Evolutionary conservation across 2,888 invertebrate species (phyloP), one percentile per base, ranked within the genome.

Genomic region (Pristionchus entomophagus): DNA sequence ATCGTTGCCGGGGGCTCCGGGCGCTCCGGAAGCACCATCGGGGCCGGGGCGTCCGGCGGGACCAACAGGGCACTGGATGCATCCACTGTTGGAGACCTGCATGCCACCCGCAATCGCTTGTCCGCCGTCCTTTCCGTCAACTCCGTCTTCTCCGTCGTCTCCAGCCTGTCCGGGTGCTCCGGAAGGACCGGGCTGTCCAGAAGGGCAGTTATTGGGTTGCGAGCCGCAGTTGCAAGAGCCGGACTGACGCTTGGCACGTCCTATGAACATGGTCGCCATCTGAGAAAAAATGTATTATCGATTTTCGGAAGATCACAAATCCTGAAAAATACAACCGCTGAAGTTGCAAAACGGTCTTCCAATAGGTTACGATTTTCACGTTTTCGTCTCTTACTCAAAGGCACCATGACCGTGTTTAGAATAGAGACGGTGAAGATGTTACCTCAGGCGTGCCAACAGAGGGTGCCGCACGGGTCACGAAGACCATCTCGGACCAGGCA

Each of bases 131-230:
- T 85, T 56, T 78, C 85, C 85, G 17, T 45, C 56, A 19, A 2
- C 35, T 62, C 85, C 85, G 51, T 49, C 22, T 26, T 69, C 41
- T 77, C 85, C 85, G 29, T 85, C 85, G 32, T 85, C 85, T 78
- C 85, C 85, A 29, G 77, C 51, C 1, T 26, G 49, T 41, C 85
- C 85, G 35, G 85, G 85, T 2, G 78, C 59, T 59, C 85, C 85
- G 19, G 85, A 62, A 35, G 85, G 85, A 22, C 85, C 85, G 32
- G 85, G 59, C 10, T 78, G 85, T 19, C 85, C 84, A 19, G 84
- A 29, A 26, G 85, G 85, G 49, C 85, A 78, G 78, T 85, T 85
- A 80, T 77, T 85, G 56, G 85, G 85, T 49, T 85, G 85, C 6
- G 85, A 73, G 19, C 85, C 85, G 77, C 85, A 85, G 4, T 41